phyloP scores from a whole-genome alignment of 1,140 invertebrate species.

The Mya arenaria region DNA sequence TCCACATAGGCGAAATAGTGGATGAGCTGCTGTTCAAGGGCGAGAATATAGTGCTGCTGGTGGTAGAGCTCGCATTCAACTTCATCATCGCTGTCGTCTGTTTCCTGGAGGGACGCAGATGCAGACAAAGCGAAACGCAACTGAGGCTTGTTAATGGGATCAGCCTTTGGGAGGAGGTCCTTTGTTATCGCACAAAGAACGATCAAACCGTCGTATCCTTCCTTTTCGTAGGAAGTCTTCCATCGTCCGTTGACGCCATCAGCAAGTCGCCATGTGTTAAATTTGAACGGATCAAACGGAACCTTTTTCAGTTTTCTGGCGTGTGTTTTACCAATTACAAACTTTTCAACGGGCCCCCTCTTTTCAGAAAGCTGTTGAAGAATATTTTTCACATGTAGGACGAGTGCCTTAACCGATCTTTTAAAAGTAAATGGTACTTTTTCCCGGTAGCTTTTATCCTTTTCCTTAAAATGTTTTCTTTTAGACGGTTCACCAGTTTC shows the following conservation, averaged over 20 bases:
- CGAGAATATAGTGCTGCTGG: too few species aligned
- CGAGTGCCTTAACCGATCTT: not conserved
- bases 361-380: not conserved
- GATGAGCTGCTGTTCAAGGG: too few species aligned
- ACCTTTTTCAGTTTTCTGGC: not conserved
- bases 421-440: too few species aligned
- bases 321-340: constrained; percentile 2
- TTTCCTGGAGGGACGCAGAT: too few species aligned
- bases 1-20: too few species aligned
- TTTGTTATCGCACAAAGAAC: not conserved
- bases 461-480: too few species aligned
- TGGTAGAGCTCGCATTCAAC: too few species aligned
- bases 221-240: not conserved
- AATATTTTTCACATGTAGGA: not conserved
- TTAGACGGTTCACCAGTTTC: too few species aligned
- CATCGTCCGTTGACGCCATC: not conserved
- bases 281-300: not conserved
- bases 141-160: too few species aligned
- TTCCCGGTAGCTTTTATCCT: too few species aligned
- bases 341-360: not conserved
- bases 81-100: too few species aligned
- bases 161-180: not conserved
- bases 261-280: not conserved
- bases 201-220: not conserved
- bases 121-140: too few species aligned